Conservation (phyloP, 1,140 invertebrate species). For the Zaprionus davidi region DNA sequence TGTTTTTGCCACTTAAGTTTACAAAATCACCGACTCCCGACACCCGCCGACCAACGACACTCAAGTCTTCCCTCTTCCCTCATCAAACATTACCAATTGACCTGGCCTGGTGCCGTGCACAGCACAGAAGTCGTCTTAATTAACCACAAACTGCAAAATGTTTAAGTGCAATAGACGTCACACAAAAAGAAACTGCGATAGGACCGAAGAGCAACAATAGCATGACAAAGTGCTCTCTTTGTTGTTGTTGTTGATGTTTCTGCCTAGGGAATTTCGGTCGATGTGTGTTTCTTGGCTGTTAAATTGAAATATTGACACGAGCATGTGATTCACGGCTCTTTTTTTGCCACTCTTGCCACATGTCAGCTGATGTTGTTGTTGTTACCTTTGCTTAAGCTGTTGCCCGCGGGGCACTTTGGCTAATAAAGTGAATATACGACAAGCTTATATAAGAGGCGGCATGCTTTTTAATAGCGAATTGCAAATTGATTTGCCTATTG, state of each 20-base stretch:
- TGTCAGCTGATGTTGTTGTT: slow-evolving; percentile 16
- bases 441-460: slow-evolving; percentile 64
- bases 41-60: slow-evolving; percentile 1
- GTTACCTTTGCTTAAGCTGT: slow-evolving; percentile 12
- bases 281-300: slow-evolving; percentile 62
- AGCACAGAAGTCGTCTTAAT: slow-evolving; percentile 76
- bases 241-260: slow-evolving; percentile 34
- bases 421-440: slow-evolving; percentile 67
- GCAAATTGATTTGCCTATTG: slow-evolving; percentile 71
- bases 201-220: slow-evolving; percentile 24
- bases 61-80: slow-evolving; percentile 34
- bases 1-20: slow-evolving; percentile 51
- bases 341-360: slow-evolving; percentile 37
- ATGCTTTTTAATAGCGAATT: slow-evolving; percentile 69
- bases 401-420: slow-evolving; percentile 55
- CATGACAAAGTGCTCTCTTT: slow-evolving; percentile 65
- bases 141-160: slow-evolving; percentile 66
- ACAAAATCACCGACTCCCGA: slow-evolving; percentile 21
- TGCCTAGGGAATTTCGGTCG: slow-evolving; percentile 7
- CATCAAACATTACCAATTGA: slow-evolving; percentile 51
- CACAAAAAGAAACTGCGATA: slow-evolving; percentile 16
- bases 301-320: slow-evolving; percentile 81
- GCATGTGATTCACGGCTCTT: slow-evolving; percentile 47
- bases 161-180: slow-evolving; percentile 73
- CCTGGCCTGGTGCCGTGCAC: slow-evolving; percentile 7